These are phyloP conservation scores for Smithornis capensis DNA, from an alignment of 2,113 vertebrate genomes.

Conservation along the genomic window DNA sequence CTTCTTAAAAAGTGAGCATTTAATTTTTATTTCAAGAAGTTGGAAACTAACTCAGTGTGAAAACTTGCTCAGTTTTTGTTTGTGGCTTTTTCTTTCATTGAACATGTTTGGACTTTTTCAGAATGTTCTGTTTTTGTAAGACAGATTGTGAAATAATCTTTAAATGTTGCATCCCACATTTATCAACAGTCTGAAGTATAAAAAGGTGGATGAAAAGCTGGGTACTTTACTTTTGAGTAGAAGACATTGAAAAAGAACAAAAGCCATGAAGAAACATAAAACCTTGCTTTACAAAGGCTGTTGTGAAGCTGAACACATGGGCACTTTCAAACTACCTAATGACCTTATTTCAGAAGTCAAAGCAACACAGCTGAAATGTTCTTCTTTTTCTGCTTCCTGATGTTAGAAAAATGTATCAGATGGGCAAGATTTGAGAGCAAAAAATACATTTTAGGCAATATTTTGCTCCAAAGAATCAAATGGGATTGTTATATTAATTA, in stretches of 20 bases:
- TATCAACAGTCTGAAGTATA: background rate
- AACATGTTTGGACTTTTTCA: background rate
- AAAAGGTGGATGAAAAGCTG: background rate
- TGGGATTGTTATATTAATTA: background rate
- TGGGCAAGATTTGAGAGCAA: background rate
- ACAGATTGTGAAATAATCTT: background rate
- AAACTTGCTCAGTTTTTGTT: background rate
- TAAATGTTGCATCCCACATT: background rate
- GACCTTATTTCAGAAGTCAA: background rate
- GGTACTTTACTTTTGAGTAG: background rate
- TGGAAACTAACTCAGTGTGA: background rate
- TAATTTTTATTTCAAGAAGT: background rate
- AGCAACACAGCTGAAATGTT: background rate
- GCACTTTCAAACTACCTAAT: background rate
- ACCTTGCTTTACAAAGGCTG: background rate
- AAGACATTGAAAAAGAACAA: background rate
- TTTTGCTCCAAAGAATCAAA: background rate
- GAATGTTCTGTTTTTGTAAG: background rate
- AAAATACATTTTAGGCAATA: background rate
- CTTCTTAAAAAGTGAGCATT: background rate
- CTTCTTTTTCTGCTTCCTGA: background rate
- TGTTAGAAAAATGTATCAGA: background rate
- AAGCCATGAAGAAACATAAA: background rate
- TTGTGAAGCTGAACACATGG: background rate
- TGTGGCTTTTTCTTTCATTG: background rate